Evolutionary conservation across 2,113 vertebrate genomes (phyloP), one percentile per base, ranked within the genome.

Genomic region (Xenus cinereus): DNA sequence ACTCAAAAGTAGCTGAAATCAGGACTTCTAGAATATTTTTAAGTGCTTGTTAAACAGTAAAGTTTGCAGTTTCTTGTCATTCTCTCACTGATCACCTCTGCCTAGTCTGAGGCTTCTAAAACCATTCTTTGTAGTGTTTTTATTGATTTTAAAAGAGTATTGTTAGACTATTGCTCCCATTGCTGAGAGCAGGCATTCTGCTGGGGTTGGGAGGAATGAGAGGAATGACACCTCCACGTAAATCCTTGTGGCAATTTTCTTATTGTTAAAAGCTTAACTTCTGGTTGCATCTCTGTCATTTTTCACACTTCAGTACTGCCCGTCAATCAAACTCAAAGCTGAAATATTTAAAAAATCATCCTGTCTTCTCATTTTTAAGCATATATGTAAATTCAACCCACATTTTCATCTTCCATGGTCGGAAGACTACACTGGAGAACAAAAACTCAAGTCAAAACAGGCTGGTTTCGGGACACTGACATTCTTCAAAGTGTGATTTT

Each of bases 231-330:
- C 46, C 76, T 90, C 75, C 75, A 39, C 48, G 19, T 18, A 95
- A 92, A 93, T 51, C 85, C 91, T 74, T 0, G 1, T 88, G 87
- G 87, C 76, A 84, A 83, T 86, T 87, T 85, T 94, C 79, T 80
- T 73, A 60, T 56, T 81, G 89, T 84, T 77, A 77, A 92, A 95
- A 95, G 85, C 93, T 94, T 74, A 92, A 94, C 72, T 95, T 89
- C 90, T 93, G 75, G 22, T 89, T 84, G 92, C 88, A 94, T 81
- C 85, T 94, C 95, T 72, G 81, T 73, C 78, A 85, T 63, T 86
- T 96, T 90, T 77, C 64, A 90, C 72, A 80, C 64, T 80, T 85
- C 87, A 84, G 33, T 68, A 53, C 43, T 14, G 39, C 41, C 68
- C 64, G 73, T 59, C 93, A 86, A 67, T 92, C 85, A 92, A 64